Percentiles rank a stretch among this genome's conserved stretches.
phyloP scores from a whole-genome alignment of 2,797 vertebrate species.

The Rhinatrema bivittatum region DNA sequence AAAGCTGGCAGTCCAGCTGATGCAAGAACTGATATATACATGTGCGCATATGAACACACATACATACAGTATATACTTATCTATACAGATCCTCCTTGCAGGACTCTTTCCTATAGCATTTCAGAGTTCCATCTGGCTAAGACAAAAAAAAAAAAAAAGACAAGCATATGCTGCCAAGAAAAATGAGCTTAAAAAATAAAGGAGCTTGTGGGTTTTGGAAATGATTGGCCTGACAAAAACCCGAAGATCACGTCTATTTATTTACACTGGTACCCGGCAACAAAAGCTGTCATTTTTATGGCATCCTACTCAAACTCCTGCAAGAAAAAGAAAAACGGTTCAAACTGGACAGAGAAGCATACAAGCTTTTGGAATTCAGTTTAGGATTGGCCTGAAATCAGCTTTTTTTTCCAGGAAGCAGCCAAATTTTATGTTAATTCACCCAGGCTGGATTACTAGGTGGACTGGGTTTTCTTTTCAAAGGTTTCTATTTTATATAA shows the following conservation, averaged over 20 bases:
- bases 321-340: not conserved
- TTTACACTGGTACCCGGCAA: constrained; percentile 13
- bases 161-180: constrained; percentile 33
- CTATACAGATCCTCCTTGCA: constrained; percentile 15
- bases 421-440: too few species aligned
- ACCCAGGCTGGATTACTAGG: not conserved
- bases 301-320: constrained; percentile 22
- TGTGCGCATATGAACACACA: constrained; percentile 3
- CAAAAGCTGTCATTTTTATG: not conserved
- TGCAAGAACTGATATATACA: constrained; percentile 10
- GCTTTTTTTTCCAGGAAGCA: too few species aligned
- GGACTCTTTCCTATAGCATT: constrained; percentile 27
- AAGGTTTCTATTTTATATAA: too few species aligned
- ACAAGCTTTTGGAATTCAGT: not conserved
- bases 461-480: too few species aligned
- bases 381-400: not conserved
- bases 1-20: not conserved
- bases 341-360: not conserved
- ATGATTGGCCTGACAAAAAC: constrained; percentile 6
- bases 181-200: constrained; percentile 32
- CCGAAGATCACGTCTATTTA: not conserved
- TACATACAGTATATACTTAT: not conserved
- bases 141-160: constrained; percentile 25
- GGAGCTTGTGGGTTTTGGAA: constrained; percentile 30
- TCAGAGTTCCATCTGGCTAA: constrained; percentile 28